Percentiles rank a stretch among this genome's conserved stretches.
Conservation (phyloP, 2,888 invertebrate genomes). For the Lapara coniferarum region DNA sequence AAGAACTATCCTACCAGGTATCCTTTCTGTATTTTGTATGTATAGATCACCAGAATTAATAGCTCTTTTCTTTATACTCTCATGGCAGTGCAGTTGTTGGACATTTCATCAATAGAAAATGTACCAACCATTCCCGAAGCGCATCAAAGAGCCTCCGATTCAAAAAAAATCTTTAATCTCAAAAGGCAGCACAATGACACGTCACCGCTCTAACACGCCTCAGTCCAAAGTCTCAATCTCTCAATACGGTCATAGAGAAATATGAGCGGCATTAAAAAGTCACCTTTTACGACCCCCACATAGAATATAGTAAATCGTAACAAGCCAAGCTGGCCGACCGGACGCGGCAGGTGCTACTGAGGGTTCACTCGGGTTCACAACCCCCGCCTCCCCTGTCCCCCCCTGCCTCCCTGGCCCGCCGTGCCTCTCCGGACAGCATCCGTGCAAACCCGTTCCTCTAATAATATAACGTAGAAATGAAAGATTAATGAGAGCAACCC, state of each 20-base stretch:
- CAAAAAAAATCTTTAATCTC: neutral
- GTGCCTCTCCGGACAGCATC: constrained; percentile 66
- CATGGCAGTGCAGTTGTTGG: too few species aligned
- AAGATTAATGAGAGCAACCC: constrained; percentile 83
- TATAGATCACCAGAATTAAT: too few species aligned
- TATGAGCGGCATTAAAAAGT: constrained; percentile 51
- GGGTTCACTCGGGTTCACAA: constrained; percentile 81
- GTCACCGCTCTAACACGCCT: constrained; percentile 12
- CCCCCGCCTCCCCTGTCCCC: constrained; percentile 48
- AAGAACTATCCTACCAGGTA: too few species aligned
- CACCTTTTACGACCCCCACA: constrained; percentile 54
- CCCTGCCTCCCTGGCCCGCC: constrained; percentile 45
- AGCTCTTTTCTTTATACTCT: too few species aligned
- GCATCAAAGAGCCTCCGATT: too few species aligned
- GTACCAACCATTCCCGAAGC: too few species aligned
- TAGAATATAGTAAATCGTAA: constrained; percentile 35
- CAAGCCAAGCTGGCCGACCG: constrained; percentile 51
- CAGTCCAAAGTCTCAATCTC: constrained; percentile 37
- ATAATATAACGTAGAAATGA: constrained; percentile 83
- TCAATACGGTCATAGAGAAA: constrained; percentile 47
- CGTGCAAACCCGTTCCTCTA: constrained; percentile 83
- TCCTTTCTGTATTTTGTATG: too few species aligned
- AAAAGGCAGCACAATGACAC: neutral
- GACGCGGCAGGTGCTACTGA: constrained; percentile 81
- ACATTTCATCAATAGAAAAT: too few species aligned